Base-by-base conservation (phyloP, 2,113 vertebrate species). In the Cettia cetti region DNA sequence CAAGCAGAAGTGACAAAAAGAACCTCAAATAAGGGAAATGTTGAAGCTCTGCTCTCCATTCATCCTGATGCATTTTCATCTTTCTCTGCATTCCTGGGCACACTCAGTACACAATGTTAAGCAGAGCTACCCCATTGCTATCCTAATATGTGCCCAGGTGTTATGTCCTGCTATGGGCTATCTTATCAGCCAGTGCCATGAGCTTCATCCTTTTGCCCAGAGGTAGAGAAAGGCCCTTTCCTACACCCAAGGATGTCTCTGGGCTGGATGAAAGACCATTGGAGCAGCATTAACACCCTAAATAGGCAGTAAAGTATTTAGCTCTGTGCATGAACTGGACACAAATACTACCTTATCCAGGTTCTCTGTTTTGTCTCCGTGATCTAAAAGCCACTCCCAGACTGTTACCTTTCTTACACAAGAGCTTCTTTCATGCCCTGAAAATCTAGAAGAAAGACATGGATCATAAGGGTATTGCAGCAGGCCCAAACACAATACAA, bases 261-360 rank as follows among this genome's bases (percentile, higher is more conserved):
- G 35, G 35, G 57, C 49, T 68, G 61, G 17, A 24, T 71, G 66
- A 26, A 78, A 52, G 11, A 22, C 19, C 11, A 39, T 6, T 64
- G 44, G 35, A 78, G 39, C 64, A 49, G 28, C n/a, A 60, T 30
- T 68, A 87, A 57, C 1, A 2, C 19, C 4, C 20, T 40, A 26
- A 83, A 81, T 2, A 59, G 35, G 14, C 14, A 59, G 18, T 60
- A 5, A 91, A 57, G 13, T 39, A 27, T 68, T 93, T 61, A 60
- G 6, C 17, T 75, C 22, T 31, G 14, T 40, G 69, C 10, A 19
- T 0, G 0, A 82, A 30, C 18, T 57, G 47, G 15, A 27, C 22
- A 23, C 9, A 77, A 22, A 22, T 64, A 42, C 6, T 65, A 3
- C 0, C 0, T 33, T 72, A 37, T 33, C 26, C 37, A 44, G 44